Conservation (phyloP, 2,888 invertebrate genomes). For the Acleris sparsana region DNA sequence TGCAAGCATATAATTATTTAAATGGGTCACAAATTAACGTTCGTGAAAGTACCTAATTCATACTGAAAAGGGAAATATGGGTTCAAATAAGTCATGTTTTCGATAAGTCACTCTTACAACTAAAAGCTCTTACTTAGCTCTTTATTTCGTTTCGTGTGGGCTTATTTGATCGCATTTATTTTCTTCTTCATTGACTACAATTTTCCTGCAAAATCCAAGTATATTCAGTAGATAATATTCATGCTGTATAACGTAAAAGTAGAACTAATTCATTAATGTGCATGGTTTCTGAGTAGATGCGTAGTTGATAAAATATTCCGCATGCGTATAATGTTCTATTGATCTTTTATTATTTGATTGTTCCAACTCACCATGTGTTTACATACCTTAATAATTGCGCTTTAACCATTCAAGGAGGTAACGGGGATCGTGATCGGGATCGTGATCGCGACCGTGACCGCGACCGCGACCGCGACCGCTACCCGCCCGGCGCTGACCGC, state of each 20-base stretch:
- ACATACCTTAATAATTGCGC: neutral
- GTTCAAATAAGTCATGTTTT: no score
- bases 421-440: conserved; percentile 51
- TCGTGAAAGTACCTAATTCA: no score
- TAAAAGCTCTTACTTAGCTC: no score
- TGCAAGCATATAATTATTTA: no score
- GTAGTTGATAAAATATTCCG: neutral
- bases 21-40: no score
- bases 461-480: conserved; percentile 62
- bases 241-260: neutral
- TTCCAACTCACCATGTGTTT: neutral
- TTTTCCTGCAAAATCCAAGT: no score
- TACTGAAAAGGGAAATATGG: no score
- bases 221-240: no score
- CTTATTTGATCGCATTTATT: no score
- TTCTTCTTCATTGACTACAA: no score
- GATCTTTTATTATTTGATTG: neutral
- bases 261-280: neutral
- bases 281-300: neutral
- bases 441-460: conserved; percentile 47
- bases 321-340: neutral
- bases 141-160: no score
- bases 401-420: conserved; percentile 68
- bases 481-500: conserved; percentile 75
- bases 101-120: no score